Base-by-base conservation (phyloP, 2,113 vertebrate genomes). In the Eulemur rufifrons region DNA sequence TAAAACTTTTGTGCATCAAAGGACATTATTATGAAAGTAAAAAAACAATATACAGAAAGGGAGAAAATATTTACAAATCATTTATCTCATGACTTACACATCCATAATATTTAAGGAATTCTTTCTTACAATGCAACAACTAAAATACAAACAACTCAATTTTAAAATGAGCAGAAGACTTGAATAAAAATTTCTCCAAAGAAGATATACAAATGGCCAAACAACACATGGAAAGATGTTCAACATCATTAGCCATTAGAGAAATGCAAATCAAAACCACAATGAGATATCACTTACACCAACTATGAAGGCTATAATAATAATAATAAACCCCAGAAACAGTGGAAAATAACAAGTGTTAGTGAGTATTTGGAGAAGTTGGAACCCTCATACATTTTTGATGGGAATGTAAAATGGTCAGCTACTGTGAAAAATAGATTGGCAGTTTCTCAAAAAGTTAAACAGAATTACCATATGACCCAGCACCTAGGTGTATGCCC, bases 21-120 rank as follows among this genome's bases (percentile, higher is more conserved):
- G 39, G 63, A n/a, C 50, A 94, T 94, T 97, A 84, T 73, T 64
- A 42, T 39, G 52, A 86, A 86, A 86, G 2, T 86, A n/a, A 85
- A 84, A 91, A 73, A 47, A 54, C 15, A 78, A 20, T 8, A 68
- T 85, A 45, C 18, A 80, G 50, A 73, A 92, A 61, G 18, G 47
- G 61, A 71, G 21, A 14, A 85, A n/a, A 61, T 69, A 89, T 66
- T 87, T 94, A 39, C 11, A 82, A 56, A 68, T 86, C 47, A 39
- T 66, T 0, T 96, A 45, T 64, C n/a, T 77, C 5, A 8, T 4
- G 56, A n/a, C 69, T 32, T 76, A 27, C 37, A 47, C 77, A 80
- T 34, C 14, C 34, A 50, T 27, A 25, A 39, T 78, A 37, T 61
- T 27, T 74, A 32, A 50, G 23, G 23, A 77, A 63, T 42, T 74